Evolutionary conservation across 2,888 invertebrate species (phyloP).

Genomic region (Cerastis leucographa): DNA sequence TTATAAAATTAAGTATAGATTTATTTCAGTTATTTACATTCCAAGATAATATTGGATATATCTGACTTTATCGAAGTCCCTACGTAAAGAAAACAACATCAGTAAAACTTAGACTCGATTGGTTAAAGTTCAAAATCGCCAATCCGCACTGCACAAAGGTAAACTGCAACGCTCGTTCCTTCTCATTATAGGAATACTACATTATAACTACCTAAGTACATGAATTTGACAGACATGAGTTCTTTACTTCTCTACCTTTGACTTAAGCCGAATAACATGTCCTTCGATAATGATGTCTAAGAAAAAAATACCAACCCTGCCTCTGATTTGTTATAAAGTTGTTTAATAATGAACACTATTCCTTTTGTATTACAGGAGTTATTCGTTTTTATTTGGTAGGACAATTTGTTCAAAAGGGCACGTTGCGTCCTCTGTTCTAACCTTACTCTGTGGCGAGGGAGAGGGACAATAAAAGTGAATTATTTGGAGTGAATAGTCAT

Average conservation of each 20-base stretch:
- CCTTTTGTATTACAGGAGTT: conserved; percentile 53
- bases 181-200: too few species aligned
- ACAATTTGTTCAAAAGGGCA: conserved; percentile 51
- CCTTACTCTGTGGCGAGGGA: conserved; percentile 30
- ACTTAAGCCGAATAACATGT: background rate
- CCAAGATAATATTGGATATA: too few species aligned
- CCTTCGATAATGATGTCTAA: background rate
- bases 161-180: background rate
- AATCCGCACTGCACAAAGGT: too few species aligned
- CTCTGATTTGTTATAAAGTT: conserved; percentile 50
- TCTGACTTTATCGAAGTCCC: too few species aligned
- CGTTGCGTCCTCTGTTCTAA: conserved; percentile 34
- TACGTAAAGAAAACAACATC: too few species aligned
- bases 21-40: background rate
- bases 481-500: conserved; percentile 34
- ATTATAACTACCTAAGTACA: background rate
- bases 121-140: too few species aligned
- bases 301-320: conserved; percentile 40
- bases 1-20: too few species aligned
- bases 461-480: conserved; percentile 39
- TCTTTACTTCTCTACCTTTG: too few species aligned
- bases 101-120: too few species aligned
- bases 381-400: conserved; percentile 53
- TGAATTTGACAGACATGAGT: background rate
- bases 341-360: conserved; percentile 56